These are phyloP conservation scores for Chloroclystis v-ata DNA, from an alignment of 2,888 invertebrate species.

Conservation along the genomic window DNA sequence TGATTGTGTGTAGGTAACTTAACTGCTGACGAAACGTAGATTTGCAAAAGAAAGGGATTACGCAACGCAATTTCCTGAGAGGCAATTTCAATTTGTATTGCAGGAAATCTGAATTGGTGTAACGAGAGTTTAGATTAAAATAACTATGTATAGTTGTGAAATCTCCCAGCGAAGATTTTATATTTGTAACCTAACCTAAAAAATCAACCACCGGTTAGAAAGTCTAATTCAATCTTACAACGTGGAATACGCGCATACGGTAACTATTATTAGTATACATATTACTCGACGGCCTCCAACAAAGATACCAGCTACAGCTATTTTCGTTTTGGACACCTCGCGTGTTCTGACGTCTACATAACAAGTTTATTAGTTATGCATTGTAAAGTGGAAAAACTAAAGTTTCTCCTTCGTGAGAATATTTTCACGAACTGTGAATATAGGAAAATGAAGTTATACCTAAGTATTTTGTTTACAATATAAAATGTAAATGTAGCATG, in stretches of 20 bases:
- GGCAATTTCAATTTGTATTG: constrained; percentile 1
- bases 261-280: constrained; percentile 58
- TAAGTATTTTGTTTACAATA: too few relatives aligned
- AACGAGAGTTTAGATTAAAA: background rate
- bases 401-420: constrained; percentile 1
- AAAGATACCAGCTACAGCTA: constrained; percentile 58
- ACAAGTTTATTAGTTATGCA: constrained; percentile 12
- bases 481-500: too few relatives aligned
- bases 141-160: too few relatives aligned
- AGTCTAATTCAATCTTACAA: too few relatives aligned
- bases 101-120: constrained; percentile 1
- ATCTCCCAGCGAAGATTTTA: too few relatives aligned
- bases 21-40: constrained; percentile 2
- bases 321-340: constrained; percentile 54
- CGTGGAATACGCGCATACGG: constrained; percentile 28
- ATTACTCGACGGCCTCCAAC: constrained; percentile 68
- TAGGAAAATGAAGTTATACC: background rate
- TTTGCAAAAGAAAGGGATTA: constrained; percentile 2
- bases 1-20: background rate
- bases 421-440: background rate
- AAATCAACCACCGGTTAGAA: constrained; percentile 1
- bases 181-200: constrained; percentile 1
- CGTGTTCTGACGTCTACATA: constrained; percentile 37
- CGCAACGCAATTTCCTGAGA: background rate
- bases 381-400: constrained; percentile 7